A percentile compares a stretch with the other conserved stretches of the same genome.
These are phyloP conservation scores for Seriola aureovittata DNA, from an alignment of 2,113 vertebrate species.

Conservation along the genomic window DNA sequence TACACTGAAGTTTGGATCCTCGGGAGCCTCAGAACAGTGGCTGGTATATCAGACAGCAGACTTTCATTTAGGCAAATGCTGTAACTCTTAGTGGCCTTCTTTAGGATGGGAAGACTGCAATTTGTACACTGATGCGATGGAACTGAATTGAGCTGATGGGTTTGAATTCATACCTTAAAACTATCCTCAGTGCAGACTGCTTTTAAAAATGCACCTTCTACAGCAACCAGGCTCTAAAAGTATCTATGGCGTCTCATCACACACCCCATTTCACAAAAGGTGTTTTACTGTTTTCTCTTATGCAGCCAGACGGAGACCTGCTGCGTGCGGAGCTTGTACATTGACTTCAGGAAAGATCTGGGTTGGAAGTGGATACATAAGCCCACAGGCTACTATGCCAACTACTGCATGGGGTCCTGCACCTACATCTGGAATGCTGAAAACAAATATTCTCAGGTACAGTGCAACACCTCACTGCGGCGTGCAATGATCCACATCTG, in stretches of 20 bases:
- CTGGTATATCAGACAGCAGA: too few species aligned
- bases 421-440: conserved; percentile 93
- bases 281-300: conserved; percentile 23
- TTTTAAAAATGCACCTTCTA: neutral
- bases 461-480: neutral
- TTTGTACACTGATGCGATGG: neutral
- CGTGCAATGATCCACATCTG: neutral
- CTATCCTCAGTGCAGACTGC: neutral
- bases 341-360: conserved; percentile 93
- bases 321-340: conserved; percentile 90
- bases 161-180: neutral
- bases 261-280: neutral
- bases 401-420: conserved; percentile 94
- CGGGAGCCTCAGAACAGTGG: too few species aligned
- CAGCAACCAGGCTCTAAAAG: neutral
- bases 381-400: conserved; percentile 91
- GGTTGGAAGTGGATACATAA: conserved; percentile 95
- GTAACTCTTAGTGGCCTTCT: neutral
- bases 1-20: neutral
- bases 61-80: neutral
- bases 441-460: conserved; percentile 93
- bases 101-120: neutral
- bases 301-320: conserved; percentile 86
- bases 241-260: neutral
- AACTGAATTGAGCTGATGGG: too few species aligned